Evolutionary conservation across 2,797 vertebrate species (phyloP).

Genomic region (Galago senegalensis): DNA sequence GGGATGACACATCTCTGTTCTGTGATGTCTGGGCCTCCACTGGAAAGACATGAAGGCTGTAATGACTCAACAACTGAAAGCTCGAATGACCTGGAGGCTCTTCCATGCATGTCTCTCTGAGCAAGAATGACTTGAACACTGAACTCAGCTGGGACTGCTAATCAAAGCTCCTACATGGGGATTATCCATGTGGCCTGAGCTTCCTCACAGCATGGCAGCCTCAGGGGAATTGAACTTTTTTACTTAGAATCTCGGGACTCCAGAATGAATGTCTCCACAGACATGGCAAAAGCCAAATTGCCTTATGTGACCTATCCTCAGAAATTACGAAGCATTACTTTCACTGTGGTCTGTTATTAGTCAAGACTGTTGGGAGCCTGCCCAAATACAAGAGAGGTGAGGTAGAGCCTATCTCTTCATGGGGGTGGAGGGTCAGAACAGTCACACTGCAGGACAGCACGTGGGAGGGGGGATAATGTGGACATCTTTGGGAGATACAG

Average conservation of each 20-base stretch:
- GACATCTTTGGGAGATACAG: not conserved
- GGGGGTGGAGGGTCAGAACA: not conserved
- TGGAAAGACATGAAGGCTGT: not conserved
- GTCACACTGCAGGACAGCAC: not conserved
- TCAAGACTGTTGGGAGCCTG: not conserved
- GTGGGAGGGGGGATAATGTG: not conserved
- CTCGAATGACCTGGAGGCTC: not conserved
- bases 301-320: not conserved
- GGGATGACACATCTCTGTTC: not conserved
- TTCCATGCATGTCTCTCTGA: not conserved
- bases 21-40: constrained; percentile 31
- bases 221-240: not conserved
- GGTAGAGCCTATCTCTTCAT: not conserved
- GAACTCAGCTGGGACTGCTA: not conserved
- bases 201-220: constrained; percentile 13
- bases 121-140: not conserved
- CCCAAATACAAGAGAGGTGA: not conserved
- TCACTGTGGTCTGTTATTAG: not conserved
- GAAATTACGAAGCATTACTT: not conserved
- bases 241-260: not conserved
- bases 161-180: not conserved
- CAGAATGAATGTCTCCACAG: not conserved
- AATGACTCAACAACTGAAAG: constrained; percentile 55
- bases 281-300: not conserved
- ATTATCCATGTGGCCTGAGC: not conserved